Percentiles rank a stretch among this genome's conserved stretches.
These are phyloP conservation scores for Lates calcarifer DNA, from an alignment of 2,113 vertebrate genomes.

Conservation along the genomic window DNA sequence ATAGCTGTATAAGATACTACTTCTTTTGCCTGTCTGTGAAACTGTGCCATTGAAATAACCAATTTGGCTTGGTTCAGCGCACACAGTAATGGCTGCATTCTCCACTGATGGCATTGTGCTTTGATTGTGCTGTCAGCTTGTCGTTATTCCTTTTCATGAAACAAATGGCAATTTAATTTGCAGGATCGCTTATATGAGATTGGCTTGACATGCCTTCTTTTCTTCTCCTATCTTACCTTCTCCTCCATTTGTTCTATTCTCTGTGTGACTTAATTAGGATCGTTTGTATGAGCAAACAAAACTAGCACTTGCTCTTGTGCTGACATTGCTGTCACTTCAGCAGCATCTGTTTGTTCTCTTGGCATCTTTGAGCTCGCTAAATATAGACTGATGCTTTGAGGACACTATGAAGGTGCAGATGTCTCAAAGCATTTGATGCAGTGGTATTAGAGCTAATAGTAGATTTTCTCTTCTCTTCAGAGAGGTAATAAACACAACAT, in stretches of 20 bases:
- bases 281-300: conserved; percentile 39
- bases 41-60: conserved; percentile 42
- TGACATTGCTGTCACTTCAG: conserved; percentile 43
- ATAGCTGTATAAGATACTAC: conserved; percentile 7
- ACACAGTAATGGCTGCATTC: conserved; percentile 39
- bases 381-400: conserved; percentile 30
- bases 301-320: conserved; percentile 11
- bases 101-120: conserved; percentile 38
- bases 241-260: conserved; percentile 30
- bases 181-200: conserved; percentile 12
- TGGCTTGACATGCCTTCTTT: neutral
- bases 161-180: conserved; percentile 50
- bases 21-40: conserved; percentile 22
- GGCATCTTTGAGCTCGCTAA: conserved; percentile 31
- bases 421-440: conserved; percentile 12
- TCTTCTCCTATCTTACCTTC: neutral
- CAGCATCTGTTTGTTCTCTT: conserved; percentile 45
- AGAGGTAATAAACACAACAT: neutral
- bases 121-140: conserved; percentile 62
- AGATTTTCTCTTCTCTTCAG: neutral
- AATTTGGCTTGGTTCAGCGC: conserved; percentile 44
- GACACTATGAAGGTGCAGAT: conserved; percentile 15
- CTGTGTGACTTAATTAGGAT: conserved; percentile 33
- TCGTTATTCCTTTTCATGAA: conserved; percentile 32
- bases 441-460: neutral